Evolutionary conservation across 1,140 invertebrate genomes (phyloP).

Genomic region (Coelopa frigida): DNA sequence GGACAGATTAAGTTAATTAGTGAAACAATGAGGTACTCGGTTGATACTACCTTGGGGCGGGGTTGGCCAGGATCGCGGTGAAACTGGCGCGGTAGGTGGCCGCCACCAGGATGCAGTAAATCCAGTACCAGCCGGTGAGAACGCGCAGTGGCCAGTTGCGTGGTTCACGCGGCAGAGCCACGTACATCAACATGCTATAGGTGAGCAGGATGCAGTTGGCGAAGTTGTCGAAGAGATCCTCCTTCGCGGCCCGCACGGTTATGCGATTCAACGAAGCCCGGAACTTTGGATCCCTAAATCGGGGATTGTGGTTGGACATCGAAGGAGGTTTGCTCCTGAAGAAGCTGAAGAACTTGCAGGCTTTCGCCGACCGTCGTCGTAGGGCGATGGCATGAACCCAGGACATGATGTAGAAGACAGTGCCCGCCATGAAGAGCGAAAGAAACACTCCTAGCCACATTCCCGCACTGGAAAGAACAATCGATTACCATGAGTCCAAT

Average conservation of each 20-base stretch:
- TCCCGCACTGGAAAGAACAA: constrained; percentile 14
- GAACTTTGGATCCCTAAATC: constrained; percentile 21
- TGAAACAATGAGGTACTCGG: not conserved
- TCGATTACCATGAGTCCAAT: too few relatives aligned
- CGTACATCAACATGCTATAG: constrained; percentile 68
- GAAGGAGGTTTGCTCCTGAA: not conserved
- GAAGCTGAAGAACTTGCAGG: not conserved
- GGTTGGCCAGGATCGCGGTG: constrained; percentile 73
- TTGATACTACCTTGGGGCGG: constrained; percentile 53
- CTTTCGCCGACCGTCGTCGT: not conserved
- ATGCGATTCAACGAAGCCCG: constrained; percentile 21
- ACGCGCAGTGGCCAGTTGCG: constrained; percentile 67
- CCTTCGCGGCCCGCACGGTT: not conserved
- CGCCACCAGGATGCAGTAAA: constrained; percentile 70
- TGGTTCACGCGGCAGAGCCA: constrained; percentile 67
- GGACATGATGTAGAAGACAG: constrained; percentile 32
- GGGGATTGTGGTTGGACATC: not conserved
- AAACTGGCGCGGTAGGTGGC: constrained; percentile 73
- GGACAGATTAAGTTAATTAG: not conserved
- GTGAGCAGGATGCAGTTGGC: constrained; percentile 68
- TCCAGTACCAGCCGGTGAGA: constrained; percentile 77
- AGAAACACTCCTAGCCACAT: constrained; percentile 40
- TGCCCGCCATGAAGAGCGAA: constrained; percentile 34
- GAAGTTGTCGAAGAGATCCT: constrained; percentile 59
- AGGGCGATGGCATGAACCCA: constrained; percentile 25